A percentile compares a stretch with the other conserved stretches of the same genome.
Evolutionary conservation across 2,797 vertebrate genomes (phyloP).

Genomic region (Orestias chungarensis): DNA sequence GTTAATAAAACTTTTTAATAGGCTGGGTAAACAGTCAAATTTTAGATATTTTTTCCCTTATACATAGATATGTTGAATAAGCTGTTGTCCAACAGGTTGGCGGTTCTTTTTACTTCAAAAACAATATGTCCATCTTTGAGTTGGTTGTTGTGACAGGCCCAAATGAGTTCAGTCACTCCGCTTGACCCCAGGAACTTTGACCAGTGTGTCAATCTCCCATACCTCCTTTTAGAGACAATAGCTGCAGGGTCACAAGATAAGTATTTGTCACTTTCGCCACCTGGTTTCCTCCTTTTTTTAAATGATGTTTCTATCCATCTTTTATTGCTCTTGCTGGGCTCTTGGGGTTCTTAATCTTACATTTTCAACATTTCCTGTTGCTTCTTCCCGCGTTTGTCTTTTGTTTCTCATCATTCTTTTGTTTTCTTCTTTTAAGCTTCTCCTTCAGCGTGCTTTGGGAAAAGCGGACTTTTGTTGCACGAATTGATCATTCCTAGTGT

Average conservation of each 20-base stretch:
- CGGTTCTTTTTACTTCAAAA: slow-evolving; percentile 15
- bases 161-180: slow-evolving; percentile 64
- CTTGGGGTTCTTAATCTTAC: slow-evolving; percentile 22
- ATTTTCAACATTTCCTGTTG: slow-evolving; percentile 4
- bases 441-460: slow-evolving; percentile 7
- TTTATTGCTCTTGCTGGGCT: slow-evolving; percentile 12
- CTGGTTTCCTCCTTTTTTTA: slow-evolving; percentile 48
- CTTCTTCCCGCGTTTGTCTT: slow-evolving; percentile 15
- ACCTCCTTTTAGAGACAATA: slow-evolving; percentile 57
- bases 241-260: slow-evolving; percentile 59
- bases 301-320: slow-evolving; percentile 22
- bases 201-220: slow-evolving; percentile 63
- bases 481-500: slow-evolving; percentile 49
- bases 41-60: neutral
- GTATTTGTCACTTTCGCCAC: slow-evolving; percentile 70
- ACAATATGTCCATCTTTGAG: slow-evolving; percentile 40
- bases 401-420: slow-evolving; percentile 23
- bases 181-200: slow-evolving; percentile 64
- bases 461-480: slow-evolving; percentile 21
- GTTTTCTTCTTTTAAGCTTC: slow-evolving; percentile 19
- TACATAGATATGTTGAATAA: neutral
- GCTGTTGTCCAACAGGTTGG: neutral
- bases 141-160: slow-evolving; percentile 66
- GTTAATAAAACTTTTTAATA: too few relatives aligned
- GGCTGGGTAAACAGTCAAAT: neutral